These are phyloP conservation scores for Conus canariensis DNA, from an alignment of 2,888 invertebrate species.

Conservation along the genomic window DNA sequence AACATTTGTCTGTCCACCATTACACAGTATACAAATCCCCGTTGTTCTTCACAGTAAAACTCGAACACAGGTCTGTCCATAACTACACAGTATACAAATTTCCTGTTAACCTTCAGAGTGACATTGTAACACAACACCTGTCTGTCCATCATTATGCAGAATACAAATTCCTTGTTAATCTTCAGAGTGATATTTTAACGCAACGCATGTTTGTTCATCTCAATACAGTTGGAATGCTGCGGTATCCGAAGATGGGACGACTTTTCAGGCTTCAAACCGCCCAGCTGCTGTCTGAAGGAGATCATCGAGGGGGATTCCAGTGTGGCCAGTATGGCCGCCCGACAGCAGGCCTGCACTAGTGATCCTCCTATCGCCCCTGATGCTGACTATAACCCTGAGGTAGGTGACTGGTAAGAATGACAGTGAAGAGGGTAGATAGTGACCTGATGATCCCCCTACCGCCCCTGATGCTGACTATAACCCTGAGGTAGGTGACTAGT, in stretches of 20 bases:
- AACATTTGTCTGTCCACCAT: too few species aligned
- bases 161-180: too few species aligned
- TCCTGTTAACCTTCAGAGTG: too few species aligned
- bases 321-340: background rate
- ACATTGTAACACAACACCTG: too few species aligned
- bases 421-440: background rate
- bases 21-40: too few species aligned
- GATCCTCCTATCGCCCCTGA: background rate
- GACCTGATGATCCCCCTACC: background rate
- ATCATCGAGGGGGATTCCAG: background rate
- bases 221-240: background rate
- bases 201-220: too few species aligned
- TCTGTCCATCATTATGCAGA: too few species aligned
- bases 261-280: background rate
- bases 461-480: background rate
- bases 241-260: background rate
- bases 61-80: too few species aligned
- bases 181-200: too few species aligned
- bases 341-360: background rate
- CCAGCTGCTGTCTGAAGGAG: background rate
- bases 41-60: too few species aligned
- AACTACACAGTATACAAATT: too few species aligned
- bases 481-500: too few species aligned
- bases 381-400: background rate
- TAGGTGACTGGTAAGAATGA: background rate